Percentiles rank a stretch among this genome's conserved stretches.
phyloP scores from a whole-genome alignment of 2,797 vertebrate genomes.

The Myotis findleyi region DNA sequence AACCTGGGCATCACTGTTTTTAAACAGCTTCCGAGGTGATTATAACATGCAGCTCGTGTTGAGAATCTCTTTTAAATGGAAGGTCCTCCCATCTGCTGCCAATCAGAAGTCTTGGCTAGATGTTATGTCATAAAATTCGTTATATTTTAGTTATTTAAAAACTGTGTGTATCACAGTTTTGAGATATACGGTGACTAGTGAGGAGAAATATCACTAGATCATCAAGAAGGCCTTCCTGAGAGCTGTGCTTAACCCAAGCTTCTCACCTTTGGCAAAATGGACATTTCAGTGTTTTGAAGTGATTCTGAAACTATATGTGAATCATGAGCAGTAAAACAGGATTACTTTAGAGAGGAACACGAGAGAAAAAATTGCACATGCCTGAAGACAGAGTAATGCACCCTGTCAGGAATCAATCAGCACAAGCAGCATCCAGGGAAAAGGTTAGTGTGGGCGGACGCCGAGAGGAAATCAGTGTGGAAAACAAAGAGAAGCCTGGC shows the following conservation, averaged over 20 bases:
- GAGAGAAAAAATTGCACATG: not conserved
- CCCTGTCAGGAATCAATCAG: not conserved
- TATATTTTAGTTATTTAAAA: not conserved
- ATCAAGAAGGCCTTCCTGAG: not conserved
- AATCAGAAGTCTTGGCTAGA: not conserved
- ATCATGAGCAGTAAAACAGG: not conserved
- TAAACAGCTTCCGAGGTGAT: not conserved
- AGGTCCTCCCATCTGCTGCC: not conserved
- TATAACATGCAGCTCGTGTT: not conserved
- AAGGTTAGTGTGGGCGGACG: slow-evolving; percentile 37
- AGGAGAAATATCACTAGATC: too few species aligned
- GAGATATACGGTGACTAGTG: not conserved
- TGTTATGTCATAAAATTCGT: not conserved
- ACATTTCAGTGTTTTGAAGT: slow-evolving; percentile 16
- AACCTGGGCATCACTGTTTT: not conserved
- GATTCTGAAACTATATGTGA: slow-evolving; percentile 45
- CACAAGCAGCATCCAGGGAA: not conserved
- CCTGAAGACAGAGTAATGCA: not conserved
- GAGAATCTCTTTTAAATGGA: not conserved
- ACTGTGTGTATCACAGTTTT: not conserved
- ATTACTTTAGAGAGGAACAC: not conserved
- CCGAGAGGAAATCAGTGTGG: not conserved
- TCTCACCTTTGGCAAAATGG: too few species aligned
- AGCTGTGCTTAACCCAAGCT: not conserved
- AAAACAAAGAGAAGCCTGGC: slow-evolving; percentile 25